Percentiles rank a stretch among this genome's conserved stretches.
Evolutionary conservation across 2,888 invertebrate species (phyloP).

Genomic region (Drosophila ustulata): DNA sequence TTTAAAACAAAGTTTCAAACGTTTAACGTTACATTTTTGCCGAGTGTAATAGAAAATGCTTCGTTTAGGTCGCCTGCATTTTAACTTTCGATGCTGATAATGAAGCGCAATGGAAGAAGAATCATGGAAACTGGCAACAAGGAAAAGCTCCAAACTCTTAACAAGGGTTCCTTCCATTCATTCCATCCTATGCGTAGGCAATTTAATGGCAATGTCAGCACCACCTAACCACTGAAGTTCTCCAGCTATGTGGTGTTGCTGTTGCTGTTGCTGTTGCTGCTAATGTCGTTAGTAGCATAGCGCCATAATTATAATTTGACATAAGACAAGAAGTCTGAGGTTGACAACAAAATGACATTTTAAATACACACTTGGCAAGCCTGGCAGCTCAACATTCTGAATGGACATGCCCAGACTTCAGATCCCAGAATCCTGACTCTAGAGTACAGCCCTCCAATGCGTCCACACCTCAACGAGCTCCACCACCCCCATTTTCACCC

Average conservation of each 20-base stretch:
- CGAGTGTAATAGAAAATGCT: conserved; percentile 56
- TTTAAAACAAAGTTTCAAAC: conserved; percentile 82
- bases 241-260: not conserved
- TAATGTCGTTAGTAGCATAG: conserved; percentile 77
- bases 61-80: conserved; percentile 55
- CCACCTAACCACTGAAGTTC: conserved; percentile 4
- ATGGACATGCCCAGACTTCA: conserved; percentile 44
- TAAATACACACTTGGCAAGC: conserved; percentile 67
- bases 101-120: conserved; percentile 49
- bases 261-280: conserved; percentile 38
- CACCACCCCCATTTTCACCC: not conserved
- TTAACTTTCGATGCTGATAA: conserved; percentile 79
- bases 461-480: not conserved
- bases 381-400: conserved; percentile 30
- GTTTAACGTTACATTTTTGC: conserved; percentile 68
- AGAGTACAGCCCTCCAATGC: not conserved
- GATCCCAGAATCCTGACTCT: no score
- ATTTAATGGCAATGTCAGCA: conserved; percentile 67
- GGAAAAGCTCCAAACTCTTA: conserved; percentile 6
- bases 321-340: conserved; percentile 83
- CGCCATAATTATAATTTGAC: conserved; percentile 82
- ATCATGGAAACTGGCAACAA: conserved; percentile 20
- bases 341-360: conserved; percentile 83
- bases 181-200: conserved; percentile 60
- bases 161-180: conserved; percentile 60